A percentile compares a stretch with the other conserved stretches of the same genome.
Evolutionary conservation across 2,797 vertebrate genomes (phyloP).

Genomic region (Coracias cyanogaster): DNA sequence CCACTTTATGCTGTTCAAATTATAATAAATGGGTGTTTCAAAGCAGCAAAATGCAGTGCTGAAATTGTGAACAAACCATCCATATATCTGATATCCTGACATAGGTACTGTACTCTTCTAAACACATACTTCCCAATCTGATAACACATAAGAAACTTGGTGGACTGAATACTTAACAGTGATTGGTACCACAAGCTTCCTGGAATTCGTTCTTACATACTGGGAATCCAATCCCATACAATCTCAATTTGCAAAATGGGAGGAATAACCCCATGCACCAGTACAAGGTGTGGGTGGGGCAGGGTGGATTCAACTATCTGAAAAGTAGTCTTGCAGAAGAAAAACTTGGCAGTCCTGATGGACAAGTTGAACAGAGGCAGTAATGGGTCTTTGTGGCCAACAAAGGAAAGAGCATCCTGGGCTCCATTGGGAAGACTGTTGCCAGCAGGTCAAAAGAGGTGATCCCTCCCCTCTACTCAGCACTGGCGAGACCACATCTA

Average conservation of each 20-base stretch:
- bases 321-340: neutral
- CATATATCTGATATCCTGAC: neutral
- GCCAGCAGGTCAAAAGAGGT: neutral
- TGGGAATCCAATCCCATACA: neutral
- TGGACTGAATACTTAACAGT: neutral
- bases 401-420: neutral
- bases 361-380: neutral
- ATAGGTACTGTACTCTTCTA: neutral
- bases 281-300: neutral
- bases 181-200: neutral
- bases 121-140: neutral
- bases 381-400: neutral
- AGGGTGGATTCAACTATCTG: fast-evolving
- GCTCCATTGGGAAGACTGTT: neutral
- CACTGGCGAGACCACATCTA: neutral
- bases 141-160: neutral
- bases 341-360: neutral
- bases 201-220: neutral
- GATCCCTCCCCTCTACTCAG: neutral
- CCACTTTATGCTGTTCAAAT: neutral
- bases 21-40: neutral
- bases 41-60: neutral
- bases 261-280: neutral
- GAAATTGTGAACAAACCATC: neutral
- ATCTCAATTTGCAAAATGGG: neutral